Percentiles rank a stretch among this genome's conserved stretches.
Conservation (phyloP, 2,888 invertebrate species). For the Orthonevra nobilis region DNA sequence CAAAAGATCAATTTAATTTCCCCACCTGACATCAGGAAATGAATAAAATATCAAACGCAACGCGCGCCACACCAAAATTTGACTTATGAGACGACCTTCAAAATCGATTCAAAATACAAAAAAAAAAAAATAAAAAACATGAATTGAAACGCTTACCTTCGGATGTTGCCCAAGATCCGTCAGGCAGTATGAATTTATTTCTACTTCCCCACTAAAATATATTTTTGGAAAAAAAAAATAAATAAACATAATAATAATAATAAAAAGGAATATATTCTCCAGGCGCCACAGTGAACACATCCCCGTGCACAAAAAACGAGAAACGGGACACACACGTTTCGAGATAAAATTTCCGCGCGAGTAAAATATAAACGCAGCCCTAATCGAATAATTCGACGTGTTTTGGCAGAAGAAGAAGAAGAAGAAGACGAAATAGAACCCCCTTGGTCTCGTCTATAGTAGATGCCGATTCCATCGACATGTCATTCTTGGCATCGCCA, state of each 20-base stretch:
- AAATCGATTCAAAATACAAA: slow-evolving; percentile 22
- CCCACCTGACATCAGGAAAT: slow-evolving; percentile 39
- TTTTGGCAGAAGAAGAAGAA: slow-evolving; percentile 17
- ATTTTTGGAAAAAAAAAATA: slow-evolving; percentile 4
- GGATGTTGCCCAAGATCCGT: neutral
- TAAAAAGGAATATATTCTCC: slow-evolving; percentile 59
- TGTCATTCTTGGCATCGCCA: slow-evolving; percentile 29
- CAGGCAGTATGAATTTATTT: slow-evolving; percentile 31
- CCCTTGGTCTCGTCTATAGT: neutral
- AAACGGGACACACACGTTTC: slow-evolving; percentile 16
- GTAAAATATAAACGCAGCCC: slow-evolving; percentile 65
- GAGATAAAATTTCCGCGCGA: slow-evolving; percentile 65
- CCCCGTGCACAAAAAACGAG: neutral
- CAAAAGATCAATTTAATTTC: slow-evolving; percentile 50
- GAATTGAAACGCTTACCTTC: slow-evolving; percentile 5
- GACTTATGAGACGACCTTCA: slow-evolving; percentile 23
- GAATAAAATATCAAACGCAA: slow-evolving; percentile 44
- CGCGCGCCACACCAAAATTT: neutral
- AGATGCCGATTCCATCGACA: neutral
- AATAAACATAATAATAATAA: slow-evolving; percentile 57
- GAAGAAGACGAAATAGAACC: slow-evolving; percentile 8
- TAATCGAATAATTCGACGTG: slow-evolving; percentile 65
- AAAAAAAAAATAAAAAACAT: slow-evolving; percentile 16
- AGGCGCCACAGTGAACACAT: slow-evolving; percentile 38
- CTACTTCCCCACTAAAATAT: slow-evolving; percentile 8